Percentiles rank a stretch among this genome's conserved stretches.
Evolutionary conservation across 2,797 vertebrate genomes (phyloP).

Genomic region (Phalanger gymnotis): DNA sequence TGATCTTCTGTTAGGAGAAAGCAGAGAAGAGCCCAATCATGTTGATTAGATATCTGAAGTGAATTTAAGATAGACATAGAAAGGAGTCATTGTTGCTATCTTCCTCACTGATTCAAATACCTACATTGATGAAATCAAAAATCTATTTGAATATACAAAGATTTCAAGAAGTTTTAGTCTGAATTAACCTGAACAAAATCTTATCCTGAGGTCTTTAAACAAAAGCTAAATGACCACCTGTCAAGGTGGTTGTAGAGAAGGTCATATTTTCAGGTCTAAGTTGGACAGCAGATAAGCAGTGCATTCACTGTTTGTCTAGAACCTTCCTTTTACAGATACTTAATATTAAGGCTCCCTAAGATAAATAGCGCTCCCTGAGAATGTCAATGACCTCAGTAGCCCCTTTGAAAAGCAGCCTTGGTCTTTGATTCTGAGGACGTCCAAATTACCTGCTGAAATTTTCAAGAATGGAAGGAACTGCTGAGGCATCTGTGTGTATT

Average conservation of each 20-base stretch:
- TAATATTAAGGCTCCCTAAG: neutral
- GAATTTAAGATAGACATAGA: neutral
- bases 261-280: neutral
- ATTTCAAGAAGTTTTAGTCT: neutral
- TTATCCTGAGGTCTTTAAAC: neutral
- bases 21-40: neutral
- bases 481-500: neutral
- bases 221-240: neutral
- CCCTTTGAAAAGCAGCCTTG: neutral
- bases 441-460: neutral
- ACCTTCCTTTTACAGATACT: neutral
- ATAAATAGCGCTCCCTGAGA: neutral
- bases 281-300: neutral
- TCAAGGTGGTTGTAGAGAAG: neutral
- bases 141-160: neutral
- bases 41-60: neutral
- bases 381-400: neutral
- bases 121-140: neutral
- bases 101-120: neutral
- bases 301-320: neutral
- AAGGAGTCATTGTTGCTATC: neutral
- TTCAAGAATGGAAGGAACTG: neutral
- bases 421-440: neutral
- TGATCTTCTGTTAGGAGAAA: neutral
- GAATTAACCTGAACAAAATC: neutral